These are phyloP conservation scores for Caenorhabditis auriculariae DNA, from an alignment of 2,888 invertebrate genomes.

Conservation along the genomic window DNA sequence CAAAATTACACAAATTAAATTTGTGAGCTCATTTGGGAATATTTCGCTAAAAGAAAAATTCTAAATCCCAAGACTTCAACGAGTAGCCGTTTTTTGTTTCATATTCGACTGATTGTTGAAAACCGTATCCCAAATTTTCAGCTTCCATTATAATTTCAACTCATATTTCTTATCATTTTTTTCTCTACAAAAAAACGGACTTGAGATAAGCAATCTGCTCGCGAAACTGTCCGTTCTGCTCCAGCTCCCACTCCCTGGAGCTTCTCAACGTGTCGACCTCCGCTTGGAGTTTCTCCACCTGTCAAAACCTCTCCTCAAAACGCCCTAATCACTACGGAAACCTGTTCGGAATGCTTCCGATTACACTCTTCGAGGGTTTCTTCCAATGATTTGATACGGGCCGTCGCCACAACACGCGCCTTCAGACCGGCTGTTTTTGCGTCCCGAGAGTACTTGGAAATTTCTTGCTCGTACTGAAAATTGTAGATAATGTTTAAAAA, in stretches of 20 bases:
- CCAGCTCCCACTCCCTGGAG: slow-evolving; percentile 55
- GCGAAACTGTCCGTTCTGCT: slow-evolving; percentile 51
- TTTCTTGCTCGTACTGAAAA: slow-evolving; percentile 42
- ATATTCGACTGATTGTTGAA: too few relatives aligned
- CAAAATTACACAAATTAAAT: too few relatives aligned
- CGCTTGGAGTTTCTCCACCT: slow-evolving; percentile 43
- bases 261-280: slow-evolving; percentile 50
- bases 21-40: too few relatives aligned
- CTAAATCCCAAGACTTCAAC: too few relatives aligned
- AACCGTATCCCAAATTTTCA: neutral
- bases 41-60: too few relatives aligned
- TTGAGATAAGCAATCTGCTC: slow-evolving; percentile 45
- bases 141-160: neutral
- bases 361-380: slow-evolving; percentile 27
- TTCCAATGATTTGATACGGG: slow-evolving; percentile 57
- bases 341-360: slow-evolving; percentile 18
- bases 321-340: neutral
- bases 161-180: too few relatives aligned
- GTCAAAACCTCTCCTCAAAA: slow-evolving; percentile 1
- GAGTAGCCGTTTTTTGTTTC: neutral
- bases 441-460: slow-evolving; percentile 38
- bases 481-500: too few relatives aligned
- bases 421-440: slow-evolving; percentile 48
- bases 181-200: slow-evolving; percentile 15
- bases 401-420: slow-evolving; percentile 50